Evolutionary conservation across 2,888 invertebrate genomes (phyloP).

Genomic region (Caenorhabditis wallacei): DNA sequence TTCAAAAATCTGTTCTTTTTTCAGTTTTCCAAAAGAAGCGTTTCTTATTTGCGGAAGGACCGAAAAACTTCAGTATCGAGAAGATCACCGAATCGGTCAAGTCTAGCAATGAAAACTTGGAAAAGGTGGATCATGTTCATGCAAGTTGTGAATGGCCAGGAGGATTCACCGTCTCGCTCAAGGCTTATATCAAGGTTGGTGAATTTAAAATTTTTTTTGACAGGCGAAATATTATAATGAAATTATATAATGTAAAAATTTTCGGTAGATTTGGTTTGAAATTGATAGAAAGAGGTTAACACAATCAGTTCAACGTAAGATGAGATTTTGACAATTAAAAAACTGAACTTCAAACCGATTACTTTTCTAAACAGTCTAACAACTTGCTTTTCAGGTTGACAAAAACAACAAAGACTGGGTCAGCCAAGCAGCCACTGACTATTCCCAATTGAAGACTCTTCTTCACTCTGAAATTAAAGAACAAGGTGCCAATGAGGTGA

Average conservation of each 20-base stretch:
- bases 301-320: too few relatives aligned
- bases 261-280: too few relatives aligned
- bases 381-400: conserved; percentile 45
- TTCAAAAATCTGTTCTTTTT: too few relatives aligned
- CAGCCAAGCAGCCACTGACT: conserved; percentile 33
- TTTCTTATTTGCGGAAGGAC: conserved; percentile 56
- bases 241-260: too few relatives aligned
- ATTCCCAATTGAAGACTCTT: conserved; percentile 23
- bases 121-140: conserved; percentile 60
- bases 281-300: too few relatives aligned
- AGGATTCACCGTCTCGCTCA: conserved; percentile 57
- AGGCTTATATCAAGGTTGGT: conserved; percentile 49
- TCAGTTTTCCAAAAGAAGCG: conserved; percentile 52
- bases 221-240: too few relatives aligned
- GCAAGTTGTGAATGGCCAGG: conserved; percentile 55
- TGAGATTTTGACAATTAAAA: too few relatives aligned
- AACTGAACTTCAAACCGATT: too few relatives aligned
- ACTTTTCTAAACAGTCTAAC: not conserved
- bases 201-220: not conserved
- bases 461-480: conserved; percentile 39
- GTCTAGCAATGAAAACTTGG: conserved; percentile 18
- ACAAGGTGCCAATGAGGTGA: conserved; percentile 56
- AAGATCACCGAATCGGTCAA: conserved; percentile 30
- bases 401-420: conserved; percentile 51
- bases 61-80: conserved; percentile 35